Evolutionary conservation across 2,888 invertebrate genomes (phyloP), one percentile per base, ranked within the genome.

Genomic region (Sicus ferrugineus): DNA sequence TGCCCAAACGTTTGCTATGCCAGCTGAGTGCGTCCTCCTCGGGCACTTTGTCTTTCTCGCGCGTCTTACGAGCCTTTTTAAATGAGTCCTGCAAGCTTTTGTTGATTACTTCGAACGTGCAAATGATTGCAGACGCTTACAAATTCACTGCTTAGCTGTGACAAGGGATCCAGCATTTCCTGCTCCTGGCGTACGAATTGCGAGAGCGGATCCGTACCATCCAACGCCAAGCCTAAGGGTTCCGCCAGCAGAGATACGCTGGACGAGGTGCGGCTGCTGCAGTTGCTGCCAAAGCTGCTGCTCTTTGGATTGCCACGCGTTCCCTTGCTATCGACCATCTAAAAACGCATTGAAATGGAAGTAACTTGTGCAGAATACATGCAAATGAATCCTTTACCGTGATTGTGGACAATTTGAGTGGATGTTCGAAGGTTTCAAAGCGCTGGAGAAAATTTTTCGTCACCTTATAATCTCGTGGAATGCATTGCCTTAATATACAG

Each of bases 161-260:
- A 89, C 26, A 91, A 83, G 1, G 92, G 90, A 83, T 91, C 91
- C 79, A 89, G 84, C 34, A 87, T 84, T 48, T 85, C 85, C 31
- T 83, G 79, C 73, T 89, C 89, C 73, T 88, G 87, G 65, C 88
- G 86, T 2, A 90, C 90, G 84, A 93, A 90, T 77, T 90, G 90
- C 23, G 91, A 91, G 30, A 93, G 84, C 0, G 93, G 93, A 86
- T 93, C 93, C 0, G 89, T 87, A 31, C 92, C 92, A 80, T 92
- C 92, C 3, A 93, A 81, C 38, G 89, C 70, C 28, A 71, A 67
- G 68, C 87, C 83, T 16, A 90, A 77, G 4, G 89, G 88, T 78
- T 90, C 89, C 4, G 75, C 75, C 7, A 79, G 77, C n/a, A 80
- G 77, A 38, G 88, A 84, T 48, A 87, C 81, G 4, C 88, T 88